Percentiles rank a stretch among this genome's conserved stretches.
phyloP scores from a whole-genome alignment of 2,888 invertebrate genomes.

The Stegana nigrithorax region DNA sequence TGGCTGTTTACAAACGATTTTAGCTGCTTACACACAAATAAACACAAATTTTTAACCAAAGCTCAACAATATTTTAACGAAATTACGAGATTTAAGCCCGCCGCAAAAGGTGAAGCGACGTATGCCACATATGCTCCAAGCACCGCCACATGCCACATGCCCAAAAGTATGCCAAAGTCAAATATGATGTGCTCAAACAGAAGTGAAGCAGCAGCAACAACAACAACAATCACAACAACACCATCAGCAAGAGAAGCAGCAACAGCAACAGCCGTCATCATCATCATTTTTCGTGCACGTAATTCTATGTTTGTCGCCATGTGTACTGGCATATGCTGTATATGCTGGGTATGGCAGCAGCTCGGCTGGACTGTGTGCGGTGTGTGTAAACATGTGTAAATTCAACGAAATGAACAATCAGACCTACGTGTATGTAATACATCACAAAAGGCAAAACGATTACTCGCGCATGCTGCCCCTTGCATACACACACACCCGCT shows the following conservation, averaged over 20 bases:
- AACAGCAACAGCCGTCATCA: no score
- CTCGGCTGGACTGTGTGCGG: not conserved
- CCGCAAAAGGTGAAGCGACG: constrained; percentile 1
- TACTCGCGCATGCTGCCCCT: constrained; percentile 19
- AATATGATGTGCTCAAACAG: not conserved
- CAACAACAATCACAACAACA: not conserved
- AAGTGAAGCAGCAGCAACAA: not conserved
- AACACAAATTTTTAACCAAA: constrained; percentile 40
- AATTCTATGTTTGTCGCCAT: not conserved
- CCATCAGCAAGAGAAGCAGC: no score
- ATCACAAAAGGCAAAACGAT: constrained; percentile 45
- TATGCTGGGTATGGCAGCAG: no score
- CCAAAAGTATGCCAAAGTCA: no score
- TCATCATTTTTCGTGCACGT: not conserved
- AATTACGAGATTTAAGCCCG: constrained; percentile 54
- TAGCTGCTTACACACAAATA: constrained; percentile 49
- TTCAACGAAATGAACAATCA: constrained; percentile 57
- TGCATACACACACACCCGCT: not conserved
- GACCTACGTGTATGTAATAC: constrained; percentile 50
- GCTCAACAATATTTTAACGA: constrained; percentile 52
- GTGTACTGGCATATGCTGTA: no score
- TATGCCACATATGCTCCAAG: not conserved
- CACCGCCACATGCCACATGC: not conserved
- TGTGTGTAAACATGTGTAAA: constrained; percentile 56
- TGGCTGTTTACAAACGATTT: constrained; percentile 29